A percentile compares a stretch with the other conserved stretches of the same genome.
Conservation (phyloP, 2,113 vertebrate species). For the Neolamprologus sp. region DNA sequence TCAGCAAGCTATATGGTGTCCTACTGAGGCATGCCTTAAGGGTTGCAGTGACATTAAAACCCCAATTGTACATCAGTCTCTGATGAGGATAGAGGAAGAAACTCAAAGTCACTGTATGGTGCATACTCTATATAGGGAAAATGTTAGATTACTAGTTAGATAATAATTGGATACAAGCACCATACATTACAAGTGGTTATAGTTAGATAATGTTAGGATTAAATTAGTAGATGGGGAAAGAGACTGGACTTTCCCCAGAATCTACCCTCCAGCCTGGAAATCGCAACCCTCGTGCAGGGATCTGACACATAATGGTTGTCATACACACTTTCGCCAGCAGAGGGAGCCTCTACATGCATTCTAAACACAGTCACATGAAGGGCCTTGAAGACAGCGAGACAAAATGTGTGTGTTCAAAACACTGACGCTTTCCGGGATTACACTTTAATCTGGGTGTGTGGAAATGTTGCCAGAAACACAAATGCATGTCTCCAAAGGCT, state of each 20-base stretch:
- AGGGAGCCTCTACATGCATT: conserved; percentile 22
- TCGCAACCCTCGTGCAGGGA: neutral
- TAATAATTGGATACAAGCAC: neutral
- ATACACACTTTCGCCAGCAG: conserved; percentile 47
- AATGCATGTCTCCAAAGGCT: conserved; percentile 19
- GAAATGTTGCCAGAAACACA: conserved; percentile 15
- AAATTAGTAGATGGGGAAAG: neutral
- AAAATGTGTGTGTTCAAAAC: conserved; percentile 23
- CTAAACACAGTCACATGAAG: neutral
- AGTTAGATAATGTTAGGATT: neutral
- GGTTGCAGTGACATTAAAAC: conserved; percentile 49
- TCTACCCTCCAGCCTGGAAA: neutral
- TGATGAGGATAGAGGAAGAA: neutral
- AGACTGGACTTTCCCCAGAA: neutral
- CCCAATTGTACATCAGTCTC: conserved; percentile 1
- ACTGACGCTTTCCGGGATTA: conserved; percentile 44
- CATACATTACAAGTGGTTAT: neutral
- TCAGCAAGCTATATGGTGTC: conserved; percentile 45
- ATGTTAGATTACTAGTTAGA: neutral
- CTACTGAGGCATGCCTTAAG: conserved; percentile 23
- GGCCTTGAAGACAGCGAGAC: neutral
- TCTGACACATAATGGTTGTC: neutral
- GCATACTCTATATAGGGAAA: neutral
- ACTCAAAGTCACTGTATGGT: conserved; percentile 20
- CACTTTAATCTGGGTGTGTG: conserved; percentile 43